Base-by-base conservation (phyloP, 2,797 vertebrate genomes). In the Danio kyathit region DNA sequence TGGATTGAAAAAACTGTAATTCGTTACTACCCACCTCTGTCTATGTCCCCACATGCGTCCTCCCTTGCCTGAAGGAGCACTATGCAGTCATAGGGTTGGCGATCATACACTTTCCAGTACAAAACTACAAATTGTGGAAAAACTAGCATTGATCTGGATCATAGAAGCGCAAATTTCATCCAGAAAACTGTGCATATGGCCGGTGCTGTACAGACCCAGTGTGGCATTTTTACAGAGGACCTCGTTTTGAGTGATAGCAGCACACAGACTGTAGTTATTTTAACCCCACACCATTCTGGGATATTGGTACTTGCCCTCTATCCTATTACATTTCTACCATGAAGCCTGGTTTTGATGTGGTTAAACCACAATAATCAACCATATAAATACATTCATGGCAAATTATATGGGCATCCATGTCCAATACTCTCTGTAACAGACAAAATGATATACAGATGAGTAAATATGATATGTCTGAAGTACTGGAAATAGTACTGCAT, bases 301-400 rank as follows among this genome's bases (percentile, higher is more conserved):
- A 76, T 57, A 70, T 83, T 71, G 29, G 71, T 10, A 46, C 71
- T 70, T 79, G 46, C 61, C 61, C 70, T 61, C 19, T 83, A 76
- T 40, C 46, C 61, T 79, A 56, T 70, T 14, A 63, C 72, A 16
- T 46, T 74, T 80, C 69, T 74, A 5, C 19, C 13, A 51, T 66
- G 51, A 16, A 43, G 61, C n/a, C 63, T 17, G 19, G 12, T n/a
- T 65, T 46, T 46, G 12, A 44, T 69, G 21, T 63, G 16, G 74
- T 60, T 59, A 60, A 13, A 51, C 48, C n/a, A n/a, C n/a, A n/a
- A n/a, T n/a, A n/a, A n/a, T 65, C 10, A 43, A 5, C 7, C 73
- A 38, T 38, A 66, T 43, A 76, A 0, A 76, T 56, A 38, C 56
- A 76, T 11, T 52, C 54, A 74, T 66, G n/a, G 21, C 46, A 73